Evolutionary conservation across 2,797 vertebrate species (phyloP).

Genomic region (Botia almorhae): DNA sequence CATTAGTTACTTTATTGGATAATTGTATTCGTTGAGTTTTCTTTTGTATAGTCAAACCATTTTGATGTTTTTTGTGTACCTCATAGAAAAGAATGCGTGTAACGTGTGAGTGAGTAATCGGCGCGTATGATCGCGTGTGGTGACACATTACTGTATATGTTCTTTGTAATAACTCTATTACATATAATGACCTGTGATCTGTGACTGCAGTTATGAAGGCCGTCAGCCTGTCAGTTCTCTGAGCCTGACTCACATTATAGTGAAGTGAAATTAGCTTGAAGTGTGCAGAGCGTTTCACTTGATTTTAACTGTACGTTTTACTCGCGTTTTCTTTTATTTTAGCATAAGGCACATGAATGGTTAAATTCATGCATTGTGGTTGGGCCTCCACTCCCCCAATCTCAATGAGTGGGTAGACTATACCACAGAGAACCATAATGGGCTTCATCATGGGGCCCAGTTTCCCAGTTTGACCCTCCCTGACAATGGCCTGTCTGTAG

Average conservation of each 20-base stretch:
- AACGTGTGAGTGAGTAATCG: neutral
- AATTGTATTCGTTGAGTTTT: neutral
- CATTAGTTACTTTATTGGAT: neutral
- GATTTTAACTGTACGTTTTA: too few relatives aligned
- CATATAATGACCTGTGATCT: neutral
- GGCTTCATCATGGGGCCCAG: neutral
- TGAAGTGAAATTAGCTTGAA: neutral
- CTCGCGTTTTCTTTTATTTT: too few relatives aligned
- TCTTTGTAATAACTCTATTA: slow-evolving; percentile 5
- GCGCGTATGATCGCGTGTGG: neutral
- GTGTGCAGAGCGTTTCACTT: neutral
- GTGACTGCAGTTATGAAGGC: neutral
- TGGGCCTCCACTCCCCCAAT: neutral
- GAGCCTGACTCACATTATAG: neutral
- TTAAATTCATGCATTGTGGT: neutral
- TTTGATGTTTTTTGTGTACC: neutral
- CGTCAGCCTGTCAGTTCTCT: neutral
- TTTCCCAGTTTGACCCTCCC: neutral
- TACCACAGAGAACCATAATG: neutral
- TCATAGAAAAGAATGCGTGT: neutral
- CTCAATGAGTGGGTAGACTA: neutral
- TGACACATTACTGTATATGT: neutral
- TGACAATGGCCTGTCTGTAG: neutral
- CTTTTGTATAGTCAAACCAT: neutral
- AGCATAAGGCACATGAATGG: too few relatives aligned